Evolutionary conservation across 2,888 invertebrate genomes (phyloP).

Genomic region (Mythimna pallens): DNA sequence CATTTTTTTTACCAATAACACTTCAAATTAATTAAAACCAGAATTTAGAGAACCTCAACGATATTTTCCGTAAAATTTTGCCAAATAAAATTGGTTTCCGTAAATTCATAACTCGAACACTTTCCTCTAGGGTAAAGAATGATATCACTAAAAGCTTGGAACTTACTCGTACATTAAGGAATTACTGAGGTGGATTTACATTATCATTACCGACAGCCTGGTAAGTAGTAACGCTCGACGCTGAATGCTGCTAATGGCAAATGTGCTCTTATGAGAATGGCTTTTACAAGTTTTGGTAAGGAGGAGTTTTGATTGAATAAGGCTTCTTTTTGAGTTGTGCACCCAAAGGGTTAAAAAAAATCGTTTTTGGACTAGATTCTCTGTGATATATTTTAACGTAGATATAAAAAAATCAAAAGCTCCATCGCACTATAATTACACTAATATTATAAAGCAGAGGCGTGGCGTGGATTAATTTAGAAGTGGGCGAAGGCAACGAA

Average conservation of each 20-base stretch:
- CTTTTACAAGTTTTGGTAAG: background rate
- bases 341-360: background rate
- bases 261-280: slow-evolving; percentile 33
- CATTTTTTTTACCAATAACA: slow-evolving; percentile 11
- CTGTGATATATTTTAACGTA: too few relatives aligned
- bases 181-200: slow-evolving; percentile 50
- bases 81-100: slow-evolving; percentile 29
- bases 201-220: slow-evolving; percentile 35
- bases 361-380: too few relatives aligned
- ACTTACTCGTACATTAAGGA: slow-evolving; percentile 26
- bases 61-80: slow-evolving; percentile 13
- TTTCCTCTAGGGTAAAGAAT: slow-evolving; percentile 41
- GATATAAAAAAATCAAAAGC: too few relatives aligned
- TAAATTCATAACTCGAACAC: slow-evolving; percentile 37
- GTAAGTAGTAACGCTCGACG: background rate
- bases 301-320: background rate
- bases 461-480: too few relatives aligned
- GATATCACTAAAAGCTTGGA: slow-evolving; percentile 38
- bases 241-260: slow-evolving; percentile 26
- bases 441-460: too few relatives aligned
- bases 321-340: background rate
- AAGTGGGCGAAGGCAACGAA: too few relatives aligned
- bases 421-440: too few relatives aligned
- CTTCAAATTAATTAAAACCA: slow-evolving; percentile 21
- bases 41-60: background rate